Conservation (phyloP, 2,113 vertebrate genomes). For the Collichthys lucidus region DNA sequence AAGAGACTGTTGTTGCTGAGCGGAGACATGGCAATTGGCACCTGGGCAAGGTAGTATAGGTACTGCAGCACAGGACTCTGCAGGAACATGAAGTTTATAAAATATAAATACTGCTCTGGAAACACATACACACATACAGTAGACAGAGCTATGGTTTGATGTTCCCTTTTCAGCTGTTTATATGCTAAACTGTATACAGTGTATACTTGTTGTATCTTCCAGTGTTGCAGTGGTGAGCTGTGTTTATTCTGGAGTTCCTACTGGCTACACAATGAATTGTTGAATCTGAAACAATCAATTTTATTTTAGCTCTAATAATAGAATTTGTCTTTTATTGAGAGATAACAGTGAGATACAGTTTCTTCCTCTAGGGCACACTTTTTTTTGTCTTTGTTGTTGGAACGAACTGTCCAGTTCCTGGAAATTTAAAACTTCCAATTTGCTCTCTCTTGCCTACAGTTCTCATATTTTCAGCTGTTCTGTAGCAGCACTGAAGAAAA, state of each 20-base stretch:
- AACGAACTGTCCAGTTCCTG: neutral
- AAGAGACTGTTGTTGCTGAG: constrained; percentile 97
- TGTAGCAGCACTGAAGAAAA: neutral
- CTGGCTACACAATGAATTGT: neutral
- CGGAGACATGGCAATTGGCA: constrained; percentile 96
- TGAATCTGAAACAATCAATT: neutral
- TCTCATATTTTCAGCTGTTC: constrained; percentile 6
- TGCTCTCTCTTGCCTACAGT: neutral
- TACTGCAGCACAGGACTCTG: constrained; percentile 96
- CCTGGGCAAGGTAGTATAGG: constrained; percentile 94
- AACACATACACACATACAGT: neutral
- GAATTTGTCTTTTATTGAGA: neutral
- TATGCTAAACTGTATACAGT: too few species aligned
- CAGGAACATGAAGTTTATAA: constrained; percentile 8
- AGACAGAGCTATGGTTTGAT: neutral
- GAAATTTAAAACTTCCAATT: neutral
- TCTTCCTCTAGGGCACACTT: neutral
- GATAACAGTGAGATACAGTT: neutral
- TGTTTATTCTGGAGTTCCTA: neutral
- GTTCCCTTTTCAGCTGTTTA: neutral
- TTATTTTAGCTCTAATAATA: neutral
- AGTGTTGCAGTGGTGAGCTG: neutral
- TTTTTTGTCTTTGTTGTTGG: neutral
- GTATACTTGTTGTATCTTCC: neutral
- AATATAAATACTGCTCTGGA: neutral